These are phyloP conservation scores for Drosophila macrothrix DNA, from an alignment of 2,888 invertebrate genomes.

Conservation along the genomic window DNA sequence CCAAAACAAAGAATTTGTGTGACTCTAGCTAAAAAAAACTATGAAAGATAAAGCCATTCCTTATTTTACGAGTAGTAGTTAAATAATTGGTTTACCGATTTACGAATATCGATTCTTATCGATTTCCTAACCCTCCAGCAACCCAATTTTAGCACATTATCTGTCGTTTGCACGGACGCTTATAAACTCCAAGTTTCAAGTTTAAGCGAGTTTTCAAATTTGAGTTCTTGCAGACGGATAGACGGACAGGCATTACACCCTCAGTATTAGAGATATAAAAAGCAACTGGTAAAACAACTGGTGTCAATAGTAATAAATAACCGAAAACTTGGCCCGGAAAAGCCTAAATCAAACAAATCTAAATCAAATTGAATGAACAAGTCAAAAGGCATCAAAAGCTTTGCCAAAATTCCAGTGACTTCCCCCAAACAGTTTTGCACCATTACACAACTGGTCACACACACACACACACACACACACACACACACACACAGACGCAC, in stretches of 20 bases:
- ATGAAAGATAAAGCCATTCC: not conserved
- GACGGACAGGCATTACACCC: not conserved
- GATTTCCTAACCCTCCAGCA: not conserved
- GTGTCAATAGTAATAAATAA: not conserved
- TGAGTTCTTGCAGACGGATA: rapidly evolving
- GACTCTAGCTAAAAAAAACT: not conserved
- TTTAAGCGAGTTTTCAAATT: not conserved
- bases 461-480: conserved; percentile 11
- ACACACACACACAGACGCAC: conserved; percentile 11
- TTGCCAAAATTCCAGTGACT: conserved; percentile 20
- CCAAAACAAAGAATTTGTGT: no score
- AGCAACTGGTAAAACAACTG: conserved; percentile 16
- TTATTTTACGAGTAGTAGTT: not conserved
- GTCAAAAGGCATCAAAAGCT: conserved; percentile 36
- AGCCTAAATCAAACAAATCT: not conserved
- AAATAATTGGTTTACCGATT: not conserved
- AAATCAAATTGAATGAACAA: conserved; percentile 22
- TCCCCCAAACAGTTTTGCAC: conserved; percentile 43
- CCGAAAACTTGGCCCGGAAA: conserved; percentile 1
- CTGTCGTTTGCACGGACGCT: no score
- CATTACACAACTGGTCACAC: conserved; percentile 42
- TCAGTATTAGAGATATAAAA: not conserved
- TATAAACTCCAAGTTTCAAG: not conserved
- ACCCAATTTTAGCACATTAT: not conserved
- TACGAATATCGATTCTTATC: not conserved